Conservation (phyloP, 2,113 vertebrate species). For the Aptenodytes forsteri region DNA sequence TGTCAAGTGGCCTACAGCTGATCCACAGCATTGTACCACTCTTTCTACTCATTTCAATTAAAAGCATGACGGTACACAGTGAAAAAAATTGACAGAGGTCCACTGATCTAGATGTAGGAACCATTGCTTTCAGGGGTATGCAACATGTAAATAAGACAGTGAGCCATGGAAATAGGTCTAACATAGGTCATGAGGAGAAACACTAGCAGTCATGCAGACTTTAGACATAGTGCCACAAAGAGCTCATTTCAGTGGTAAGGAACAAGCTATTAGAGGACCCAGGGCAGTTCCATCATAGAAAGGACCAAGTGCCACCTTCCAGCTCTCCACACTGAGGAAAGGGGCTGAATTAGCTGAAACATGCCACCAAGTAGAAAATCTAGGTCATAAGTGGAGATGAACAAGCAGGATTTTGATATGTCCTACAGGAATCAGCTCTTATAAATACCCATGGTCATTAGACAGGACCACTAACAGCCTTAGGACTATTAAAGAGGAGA, state of each 20-base stretch:
- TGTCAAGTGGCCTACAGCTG: background rate
- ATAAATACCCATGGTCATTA: fast-evolving
- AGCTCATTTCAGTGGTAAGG: background rate
- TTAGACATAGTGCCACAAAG: background rate
- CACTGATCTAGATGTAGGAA: background rate
- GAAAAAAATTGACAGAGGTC: background rate
- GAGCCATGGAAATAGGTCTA: background rate
- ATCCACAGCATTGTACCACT: background rate
- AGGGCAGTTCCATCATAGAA: background rate
- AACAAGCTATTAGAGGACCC: background rate
- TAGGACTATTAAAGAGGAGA: background rate
- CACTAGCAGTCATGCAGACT: background rate
- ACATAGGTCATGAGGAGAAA: background rate
- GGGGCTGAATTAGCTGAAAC: background rate
- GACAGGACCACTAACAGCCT: background rate
- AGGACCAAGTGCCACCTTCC: background rate
- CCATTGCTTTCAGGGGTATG: background rate
- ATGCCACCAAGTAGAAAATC: background rate
- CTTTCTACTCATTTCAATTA: background rate
- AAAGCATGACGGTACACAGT: background rate
- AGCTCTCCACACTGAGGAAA: background rate
- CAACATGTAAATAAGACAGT: background rate
- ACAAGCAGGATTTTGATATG: background rate
- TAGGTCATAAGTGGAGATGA: background rate
- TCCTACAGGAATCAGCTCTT: background rate